These are phyloP conservation scores for Lampris incognitus DNA, from an alignment of 2,113 vertebrate genomes.

Conservation along the genomic window DNA sequence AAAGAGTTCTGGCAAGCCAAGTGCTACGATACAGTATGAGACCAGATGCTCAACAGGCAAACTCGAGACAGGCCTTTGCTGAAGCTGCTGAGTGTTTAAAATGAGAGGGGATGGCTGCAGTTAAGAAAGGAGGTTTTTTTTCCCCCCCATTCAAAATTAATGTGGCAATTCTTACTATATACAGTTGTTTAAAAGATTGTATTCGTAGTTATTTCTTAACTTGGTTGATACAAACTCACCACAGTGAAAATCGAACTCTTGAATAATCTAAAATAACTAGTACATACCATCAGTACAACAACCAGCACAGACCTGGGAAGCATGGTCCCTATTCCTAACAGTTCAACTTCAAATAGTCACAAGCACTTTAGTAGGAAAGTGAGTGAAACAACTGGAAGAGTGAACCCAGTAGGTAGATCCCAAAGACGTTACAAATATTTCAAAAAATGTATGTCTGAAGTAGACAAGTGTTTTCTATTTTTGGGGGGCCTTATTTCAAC, in stretches of 20 bases:
- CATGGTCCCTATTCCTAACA: no score
- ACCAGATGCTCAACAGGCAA: no score
- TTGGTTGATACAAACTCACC: no score
- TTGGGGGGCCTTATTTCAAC: not conserved
- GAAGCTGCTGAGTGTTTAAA: not conserved
- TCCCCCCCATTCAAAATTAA: no score
- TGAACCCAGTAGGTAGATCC: not conserved
- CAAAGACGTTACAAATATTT: not conserved
- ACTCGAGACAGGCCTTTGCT: not conserved
- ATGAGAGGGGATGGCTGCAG: not conserved
- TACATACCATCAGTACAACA: not conserved
- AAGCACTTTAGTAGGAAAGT: not conserved
- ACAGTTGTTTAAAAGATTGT: no score
- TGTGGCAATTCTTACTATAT: no score
- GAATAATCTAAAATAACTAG: not conserved
- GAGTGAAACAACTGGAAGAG: not conserved
- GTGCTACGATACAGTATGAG: not conserved
- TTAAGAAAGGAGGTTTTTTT: no score
- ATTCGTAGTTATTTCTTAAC: no score
- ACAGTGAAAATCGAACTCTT: not conserved
- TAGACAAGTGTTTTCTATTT: not conserved
- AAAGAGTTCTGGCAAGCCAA: constrained; percentile 2
- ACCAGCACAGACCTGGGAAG: not conserved
- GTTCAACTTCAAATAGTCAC: not conserved
- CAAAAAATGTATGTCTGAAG: not conserved